Conservation (phyloP, 2,888 invertebrate genomes). For the Tipula lateralis region DNA sequence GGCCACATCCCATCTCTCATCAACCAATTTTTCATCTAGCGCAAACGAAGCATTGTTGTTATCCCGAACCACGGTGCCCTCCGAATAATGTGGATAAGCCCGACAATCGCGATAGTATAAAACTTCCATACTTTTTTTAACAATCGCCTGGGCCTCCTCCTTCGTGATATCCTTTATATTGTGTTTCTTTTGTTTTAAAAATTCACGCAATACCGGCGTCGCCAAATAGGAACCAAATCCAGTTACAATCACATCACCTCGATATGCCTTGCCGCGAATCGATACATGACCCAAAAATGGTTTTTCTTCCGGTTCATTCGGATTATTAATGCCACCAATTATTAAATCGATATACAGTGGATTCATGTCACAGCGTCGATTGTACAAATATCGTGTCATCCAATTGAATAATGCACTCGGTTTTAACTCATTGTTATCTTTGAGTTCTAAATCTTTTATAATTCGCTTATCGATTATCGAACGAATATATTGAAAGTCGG, state of each 20-base stretch:
- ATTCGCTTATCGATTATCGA: background rate
- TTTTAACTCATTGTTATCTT: conserved; percentile 70
- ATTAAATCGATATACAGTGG: conserved; percentile 95
- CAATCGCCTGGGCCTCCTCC: conserved; percentile 56
- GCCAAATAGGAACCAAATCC: conserved; percentile 89
- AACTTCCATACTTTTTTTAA: conserved; percentile 78
- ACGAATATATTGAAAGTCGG: conserved; percentile 79
- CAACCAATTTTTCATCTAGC: conserved; percentile 64
- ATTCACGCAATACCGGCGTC: conserved; percentile 74
- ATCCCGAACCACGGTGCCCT: conserved; percentile 60
- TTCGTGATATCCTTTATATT: conserved; percentile 53
- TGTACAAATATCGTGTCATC: conserved; percentile 95
- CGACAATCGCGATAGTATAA: conserved; percentile 89
- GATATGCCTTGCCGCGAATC: conserved; percentile 87
- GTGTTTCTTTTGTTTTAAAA: conserved; percentile 51
- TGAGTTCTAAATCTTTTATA: background rate
- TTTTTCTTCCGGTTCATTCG: conserved; percentile 41
- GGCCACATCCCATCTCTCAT: conserved; percentile 79
- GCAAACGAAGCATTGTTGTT: conserved; percentile 46
- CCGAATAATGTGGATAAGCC: conserved; percentile 68
- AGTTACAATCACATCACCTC: conserved; percentile 79
- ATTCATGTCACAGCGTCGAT: conserved; percentile 84
- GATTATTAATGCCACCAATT: conserved; percentile 75
- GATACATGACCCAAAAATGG: conserved; percentile 90
- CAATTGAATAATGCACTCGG: conserved; percentile 90